These are phyloP conservation scores for Trachythela sp. DNA, from an alignment of 64 coral and sea anemone genomes.

Conservation along the genomic window DNA sequence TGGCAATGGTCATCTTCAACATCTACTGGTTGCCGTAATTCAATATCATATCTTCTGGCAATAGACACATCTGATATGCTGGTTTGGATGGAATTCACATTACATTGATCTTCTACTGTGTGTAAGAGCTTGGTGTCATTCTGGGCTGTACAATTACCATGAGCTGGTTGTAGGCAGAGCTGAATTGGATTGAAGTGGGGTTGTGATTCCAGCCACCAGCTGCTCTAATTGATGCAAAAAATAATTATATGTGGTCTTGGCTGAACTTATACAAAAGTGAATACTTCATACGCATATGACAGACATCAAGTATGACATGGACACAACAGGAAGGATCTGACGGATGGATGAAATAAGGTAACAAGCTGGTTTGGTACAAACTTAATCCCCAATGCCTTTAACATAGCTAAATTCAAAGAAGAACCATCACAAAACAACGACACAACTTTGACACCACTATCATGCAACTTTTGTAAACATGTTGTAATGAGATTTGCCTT, in stretches of 20 bases:
- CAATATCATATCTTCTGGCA: neutral
- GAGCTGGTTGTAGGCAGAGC: neutral
- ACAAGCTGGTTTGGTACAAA: neutral
- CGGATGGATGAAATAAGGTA: slow-evolving; percentile 6
- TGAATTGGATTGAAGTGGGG: neutral
- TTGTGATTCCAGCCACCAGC: neutral
- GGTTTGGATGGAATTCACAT: too few species aligned
- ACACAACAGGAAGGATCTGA: neutral
- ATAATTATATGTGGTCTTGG: neutral
- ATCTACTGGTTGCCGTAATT: neutral
- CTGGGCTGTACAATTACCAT: neutral
- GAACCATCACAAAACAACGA: too few species aligned
- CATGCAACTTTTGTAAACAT: slow-evolving; percentile 13
- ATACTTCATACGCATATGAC: slow-evolving; percentile 22
- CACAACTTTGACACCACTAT: neutral
- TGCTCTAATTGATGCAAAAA: neutral
- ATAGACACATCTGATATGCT: neutral
- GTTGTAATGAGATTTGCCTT: slow-evolving; percentile 11
- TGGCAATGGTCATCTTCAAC: neutral
- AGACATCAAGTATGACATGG: neutral
- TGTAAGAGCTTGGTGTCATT: neutral
- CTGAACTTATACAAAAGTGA: neutral
- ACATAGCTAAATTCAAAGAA: neutral
- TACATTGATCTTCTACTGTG: neutral
- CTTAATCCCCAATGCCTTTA: neutral